These are phyloP conservation scores for Agonum fuliginosum DNA, from an alignment of 2,888 invertebrate genomes.

Conservation along the genomic window DNA sequence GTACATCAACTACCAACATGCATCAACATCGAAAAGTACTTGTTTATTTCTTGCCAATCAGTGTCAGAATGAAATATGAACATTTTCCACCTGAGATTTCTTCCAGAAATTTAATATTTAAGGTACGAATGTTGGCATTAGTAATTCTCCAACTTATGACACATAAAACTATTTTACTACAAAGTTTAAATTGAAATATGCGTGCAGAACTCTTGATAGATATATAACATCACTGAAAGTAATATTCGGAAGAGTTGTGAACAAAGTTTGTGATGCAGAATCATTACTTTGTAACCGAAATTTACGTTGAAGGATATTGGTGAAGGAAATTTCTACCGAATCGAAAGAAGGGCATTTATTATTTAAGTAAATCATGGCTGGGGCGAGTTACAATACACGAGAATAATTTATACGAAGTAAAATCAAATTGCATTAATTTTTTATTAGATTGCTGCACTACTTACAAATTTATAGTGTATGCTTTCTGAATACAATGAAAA, in stretches of 20 bases:
- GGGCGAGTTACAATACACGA: too few species aligned
- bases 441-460: too few species aligned
- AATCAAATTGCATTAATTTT: too few species aligned
- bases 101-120: constrained; percentile 15
- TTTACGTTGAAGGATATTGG: constrained; percentile 18
- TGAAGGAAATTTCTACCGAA: background rate
- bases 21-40: background rate
- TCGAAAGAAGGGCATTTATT: too few species aligned
- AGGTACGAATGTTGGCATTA: background rate
- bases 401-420: too few species aligned
- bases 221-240: constrained; percentile 14
- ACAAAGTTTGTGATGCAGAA: constrained; percentile 37
- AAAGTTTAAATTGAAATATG: constrained; percentile 49
- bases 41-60: background rate
- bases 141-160: background rate
- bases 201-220: background rate
- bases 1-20: background rate
- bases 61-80: background rate
- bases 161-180: constrained; percentile 23
- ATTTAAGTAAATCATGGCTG: too few species aligned
- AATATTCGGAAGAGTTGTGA: constrained; percentile 24
- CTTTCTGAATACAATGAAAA: too few species aligned
- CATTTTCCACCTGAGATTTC: background rate
- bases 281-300: constrained; percentile 19
- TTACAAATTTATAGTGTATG: too few species aligned